Conservation (phyloP, 2,888 invertebrate species). For the Oasisia sp. region DNA sequence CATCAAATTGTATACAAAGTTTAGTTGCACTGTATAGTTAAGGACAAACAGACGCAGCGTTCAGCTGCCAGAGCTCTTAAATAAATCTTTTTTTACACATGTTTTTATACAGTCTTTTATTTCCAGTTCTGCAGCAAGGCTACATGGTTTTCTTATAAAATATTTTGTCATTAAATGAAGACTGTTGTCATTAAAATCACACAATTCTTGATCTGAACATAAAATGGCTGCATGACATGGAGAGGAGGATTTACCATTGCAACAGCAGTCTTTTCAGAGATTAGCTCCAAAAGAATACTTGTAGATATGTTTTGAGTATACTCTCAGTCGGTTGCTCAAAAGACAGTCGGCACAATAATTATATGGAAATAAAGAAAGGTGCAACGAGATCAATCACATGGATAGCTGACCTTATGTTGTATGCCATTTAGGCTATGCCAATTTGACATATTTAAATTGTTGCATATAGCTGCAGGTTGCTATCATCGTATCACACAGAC, state of each 20-base stretch:
- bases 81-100: slow-evolving; percentile 4
- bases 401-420: background rate
- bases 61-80: slow-evolving; percentile 6
- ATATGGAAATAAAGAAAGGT: background rate
- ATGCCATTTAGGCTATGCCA: no score
- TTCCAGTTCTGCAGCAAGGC: background rate
- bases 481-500: background rate
- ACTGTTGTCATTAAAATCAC: background rate
- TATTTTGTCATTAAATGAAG: background rate
- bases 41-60: background rate
- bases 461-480: no score
- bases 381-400: background rate
- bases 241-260: background rate
- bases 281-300: background rate
- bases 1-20: slow-evolving; percentile 13
- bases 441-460: no score
- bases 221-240: background rate
- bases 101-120: background rate
- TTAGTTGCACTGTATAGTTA: slow-evolving; percentile 8
- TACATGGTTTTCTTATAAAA: background rate
- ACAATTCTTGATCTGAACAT: background rate
- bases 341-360: background rate
- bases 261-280: background rate
- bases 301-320: background rate
- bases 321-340: background rate